phyloP scores from a whole-genome alignment of 2,888 invertebrate genomes.

The Plagodis dolabraria region DNA sequence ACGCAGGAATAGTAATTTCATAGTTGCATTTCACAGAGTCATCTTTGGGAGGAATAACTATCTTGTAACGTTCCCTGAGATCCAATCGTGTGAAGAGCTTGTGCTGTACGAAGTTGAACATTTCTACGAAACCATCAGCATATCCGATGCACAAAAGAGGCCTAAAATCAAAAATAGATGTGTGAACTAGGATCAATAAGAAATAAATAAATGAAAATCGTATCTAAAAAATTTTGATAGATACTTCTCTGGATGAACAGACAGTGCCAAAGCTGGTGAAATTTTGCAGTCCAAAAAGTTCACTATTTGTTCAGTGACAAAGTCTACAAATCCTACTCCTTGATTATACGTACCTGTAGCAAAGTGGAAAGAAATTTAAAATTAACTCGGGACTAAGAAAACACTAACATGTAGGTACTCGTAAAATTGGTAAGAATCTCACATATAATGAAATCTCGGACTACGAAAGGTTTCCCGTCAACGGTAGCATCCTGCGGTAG shows the following conservation, averaged over 20 bases:
- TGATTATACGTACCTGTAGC: constrained; percentile 69
- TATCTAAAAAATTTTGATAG: not conserved
- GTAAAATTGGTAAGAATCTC: constrained; percentile 42
- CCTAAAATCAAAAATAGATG: constrained; percentile 52
- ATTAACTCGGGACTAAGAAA: not conserved
- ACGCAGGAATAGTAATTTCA: constrained; percentile 54
- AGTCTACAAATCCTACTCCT: constrained; percentile 79
- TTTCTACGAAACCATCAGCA: constrained; percentile 70
- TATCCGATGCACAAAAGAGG: constrained; percentile 77
- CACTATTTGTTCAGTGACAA: constrained; percentile 69
- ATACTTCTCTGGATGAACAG: constrained; percentile 83
- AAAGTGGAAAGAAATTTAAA: not conserved
- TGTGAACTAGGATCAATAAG: constrained; percentile 17
- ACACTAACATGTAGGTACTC: not conserved
- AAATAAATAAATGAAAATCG: not conserved
- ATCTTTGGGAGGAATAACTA: constrained; percentile 60
- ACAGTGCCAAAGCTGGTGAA: constrained; percentile 65
- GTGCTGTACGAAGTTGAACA: constrained; percentile 73
- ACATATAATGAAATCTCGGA: constrained; percentile 85
- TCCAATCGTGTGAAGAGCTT: constrained; percentile 55
- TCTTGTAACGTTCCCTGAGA: constrained; percentile 60
- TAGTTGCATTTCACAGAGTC: constrained; percentile 63
- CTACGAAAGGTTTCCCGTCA: constrained; percentile 72
- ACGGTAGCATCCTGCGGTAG: constrained; percentile 81
- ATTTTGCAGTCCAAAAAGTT: constrained; percentile 70